phyloP scores from a whole-genome alignment of 2,888 invertebrate species.

The Chesias legatella region DNA sequence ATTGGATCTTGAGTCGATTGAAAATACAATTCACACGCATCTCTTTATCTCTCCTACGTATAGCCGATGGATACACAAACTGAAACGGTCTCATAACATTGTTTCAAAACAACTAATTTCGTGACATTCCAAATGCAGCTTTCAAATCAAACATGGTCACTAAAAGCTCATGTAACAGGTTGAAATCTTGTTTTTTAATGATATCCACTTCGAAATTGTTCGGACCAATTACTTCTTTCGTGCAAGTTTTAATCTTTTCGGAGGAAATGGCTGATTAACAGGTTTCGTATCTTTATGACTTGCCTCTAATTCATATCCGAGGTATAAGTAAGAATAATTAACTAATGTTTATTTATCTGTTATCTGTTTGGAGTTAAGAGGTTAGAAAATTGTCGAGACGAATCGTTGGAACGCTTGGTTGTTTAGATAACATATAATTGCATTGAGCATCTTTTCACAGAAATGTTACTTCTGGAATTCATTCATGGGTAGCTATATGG shows the following conservation, averaged over 20 bases:
- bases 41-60: no score
- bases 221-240: constrained; percentile 52
- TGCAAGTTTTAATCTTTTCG: constrained; percentile 50
- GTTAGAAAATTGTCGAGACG: constrained; percentile 13
- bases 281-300: constrained; percentile 55
- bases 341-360: constrained; percentile 24
- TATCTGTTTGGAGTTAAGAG: constrained; percentile 13
- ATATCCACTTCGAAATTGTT: constrained; percentile 47
- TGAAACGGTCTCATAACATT: constrained; percentile 7
- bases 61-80: background rate
- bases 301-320: constrained; percentile 50
- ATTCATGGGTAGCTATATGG: no score
- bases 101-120: constrained; percentile 9
- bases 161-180: constrained; percentile 30
- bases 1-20: no score
- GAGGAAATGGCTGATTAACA: constrained; percentile 67
- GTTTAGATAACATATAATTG: constrained; percentile 9
- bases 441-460: constrained; percentile 5
- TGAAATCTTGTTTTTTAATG: constrained; percentile 46
- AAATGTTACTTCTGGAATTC: no score
- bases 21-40: no score
- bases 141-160: constrained; percentile 24
- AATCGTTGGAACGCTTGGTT: constrained; percentile 7
- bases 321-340: constrained; percentile 43
- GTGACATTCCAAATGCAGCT: constrained; percentile 22